Evolutionary conservation across 2,888 invertebrate species (phyloP).

Genomic region (Andrena hattorfiana): DNA sequence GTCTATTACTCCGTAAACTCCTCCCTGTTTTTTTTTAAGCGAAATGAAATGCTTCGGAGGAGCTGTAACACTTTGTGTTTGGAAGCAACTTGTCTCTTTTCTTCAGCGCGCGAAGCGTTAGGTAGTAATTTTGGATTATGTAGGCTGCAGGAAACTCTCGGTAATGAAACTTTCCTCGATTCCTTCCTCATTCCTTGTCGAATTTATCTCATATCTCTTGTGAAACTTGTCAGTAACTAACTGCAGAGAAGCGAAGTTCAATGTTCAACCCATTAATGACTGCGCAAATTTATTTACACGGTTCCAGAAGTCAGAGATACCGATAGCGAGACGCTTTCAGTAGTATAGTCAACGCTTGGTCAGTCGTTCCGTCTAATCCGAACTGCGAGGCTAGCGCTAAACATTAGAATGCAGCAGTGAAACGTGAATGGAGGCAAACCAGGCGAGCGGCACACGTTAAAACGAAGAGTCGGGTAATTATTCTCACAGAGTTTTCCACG

Average conservation of each 20-base stretch:
- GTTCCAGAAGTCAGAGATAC: neutral
- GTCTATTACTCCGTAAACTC: conserved; percentile 27
- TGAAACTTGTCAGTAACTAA: neutral
- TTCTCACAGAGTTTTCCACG: conserved; percentile 22
- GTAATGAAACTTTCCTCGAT: neutral
- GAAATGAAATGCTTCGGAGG: conserved; percentile 9
- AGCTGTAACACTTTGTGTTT: neutral
- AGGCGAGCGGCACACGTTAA: conserved; percentile 4
- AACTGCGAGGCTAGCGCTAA: neutral
- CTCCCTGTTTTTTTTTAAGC: conserved; percentile 15
- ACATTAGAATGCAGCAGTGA: neutral
- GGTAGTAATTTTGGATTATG: neutral
- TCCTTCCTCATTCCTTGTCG: neutral
- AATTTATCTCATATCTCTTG: neutral
- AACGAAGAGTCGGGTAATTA: conserved; percentile 31
- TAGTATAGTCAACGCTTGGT: neutral
- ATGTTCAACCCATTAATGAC: neutral
- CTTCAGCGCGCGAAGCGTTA: neutral
- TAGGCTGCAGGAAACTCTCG: neutral
- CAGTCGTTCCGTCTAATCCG: neutral
- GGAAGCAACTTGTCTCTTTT: neutral
- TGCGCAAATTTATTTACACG: neutral
- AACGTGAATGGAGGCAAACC: neutral
- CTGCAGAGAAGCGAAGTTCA: neutral
- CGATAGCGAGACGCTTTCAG: neutral